A percentile compares a stretch with the other conserved stretches of the same genome.
Conservation (phyloP, 2,888 invertebrate species). For the Andricus curvator region DNA sequence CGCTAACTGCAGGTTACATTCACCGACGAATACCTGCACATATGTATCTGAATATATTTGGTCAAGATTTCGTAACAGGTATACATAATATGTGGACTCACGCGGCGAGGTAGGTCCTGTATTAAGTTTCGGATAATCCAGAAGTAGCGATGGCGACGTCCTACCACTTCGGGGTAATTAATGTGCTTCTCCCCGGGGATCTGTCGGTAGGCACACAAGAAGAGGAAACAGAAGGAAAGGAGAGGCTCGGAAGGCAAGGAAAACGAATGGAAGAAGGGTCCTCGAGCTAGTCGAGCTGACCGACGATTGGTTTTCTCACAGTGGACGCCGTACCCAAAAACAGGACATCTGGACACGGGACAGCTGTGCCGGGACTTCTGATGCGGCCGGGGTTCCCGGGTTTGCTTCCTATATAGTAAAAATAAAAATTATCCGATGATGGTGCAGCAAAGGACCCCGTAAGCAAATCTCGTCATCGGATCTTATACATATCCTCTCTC, state of each 20-base stretch:
- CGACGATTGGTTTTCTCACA: slow-evolving; percentile 69
- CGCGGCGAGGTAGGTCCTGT: slow-evolving; percentile 57
- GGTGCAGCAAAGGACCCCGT: slow-evolving; percentile 46
- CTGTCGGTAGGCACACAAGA: slow-evolving; percentile 49
- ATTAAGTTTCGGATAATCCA: slow-evolving; percentile 71
- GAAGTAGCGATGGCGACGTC: slow-evolving; percentile 60
- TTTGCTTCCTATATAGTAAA: slow-evolving; percentile 14
- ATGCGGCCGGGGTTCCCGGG: slow-evolving; percentile 53
- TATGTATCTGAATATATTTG: slow-evolving; percentile 26
- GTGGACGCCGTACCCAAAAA: slow-evolving; percentile 46
- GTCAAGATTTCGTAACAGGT: slow-evolving; percentile 54
- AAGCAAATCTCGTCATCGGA: slow-evolving; percentile 56
- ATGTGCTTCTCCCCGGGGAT: slow-evolving; percentile 66
- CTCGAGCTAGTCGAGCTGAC: slow-evolving; percentile 48
- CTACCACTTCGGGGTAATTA: slow-evolving; percentile 68
- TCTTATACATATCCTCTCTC: slow-evolving; percentile 50
- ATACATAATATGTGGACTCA: slow-evolving; percentile 46
- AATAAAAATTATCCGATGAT: slow-evolving; percentile 35
- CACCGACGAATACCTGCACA: slow-evolving; percentile 39
- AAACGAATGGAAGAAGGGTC: slow-evolving; percentile 48
- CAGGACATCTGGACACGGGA: slow-evolving; percentile 75
- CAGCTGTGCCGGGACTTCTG: slow-evolving; percentile 62
- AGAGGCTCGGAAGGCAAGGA: slow-evolving; percentile 50
- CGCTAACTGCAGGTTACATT: slow-evolving; percentile 39
- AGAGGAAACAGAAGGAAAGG: slow-evolving; percentile 54